phyloP scores from a whole-genome alignment of 2,888 invertebrate species.

The Brachypterus glaber region DNA sequence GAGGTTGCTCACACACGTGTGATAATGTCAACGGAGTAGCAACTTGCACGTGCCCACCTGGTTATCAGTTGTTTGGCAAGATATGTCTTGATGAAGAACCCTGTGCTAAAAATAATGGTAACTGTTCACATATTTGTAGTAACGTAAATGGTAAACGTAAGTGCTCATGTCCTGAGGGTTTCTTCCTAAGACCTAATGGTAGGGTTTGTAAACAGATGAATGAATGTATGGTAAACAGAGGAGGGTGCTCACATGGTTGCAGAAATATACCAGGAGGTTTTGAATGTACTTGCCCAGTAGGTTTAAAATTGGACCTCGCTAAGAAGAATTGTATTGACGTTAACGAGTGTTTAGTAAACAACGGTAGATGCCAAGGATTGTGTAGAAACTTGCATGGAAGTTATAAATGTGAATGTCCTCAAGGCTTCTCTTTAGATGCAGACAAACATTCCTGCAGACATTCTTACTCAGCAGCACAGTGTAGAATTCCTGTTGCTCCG shows the following conservation, averaged over 20 bases:
- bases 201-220: constrained; percentile 45
- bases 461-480: constrained; percentile 18
- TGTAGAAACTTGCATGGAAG: constrained; percentile 44
- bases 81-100: constrained; percentile 42
- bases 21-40: constrained; percentile 43
- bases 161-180: constrained; percentile 49
- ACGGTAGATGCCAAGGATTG: constrained; percentile 41
- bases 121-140: constrained; percentile 43
- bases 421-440: constrained; percentile 33
- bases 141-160: constrained; percentile 34
- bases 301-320: constrained; percentile 33
- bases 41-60: constrained; percentile 43
- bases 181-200: constrained; percentile 37
- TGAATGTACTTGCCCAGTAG: constrained; percentile 43
- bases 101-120: constrained; percentile 34
- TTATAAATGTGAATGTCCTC: constrained; percentile 43
- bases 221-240: constrained; percentile 49
- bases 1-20: constrained; percentile 47
- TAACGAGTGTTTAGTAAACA: constrained; percentile 38
- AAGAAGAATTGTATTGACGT: constrained; percentile 37
- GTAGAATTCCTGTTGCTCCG: constrained; percentile 27
- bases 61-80: constrained; percentile 29
- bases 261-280: constrained; percentile 44
- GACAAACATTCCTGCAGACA: constrained; percentile 14
- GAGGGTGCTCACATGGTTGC: constrained; percentile 56